Evolutionary conservation across 2,797 vertebrate genomes (phyloP).

Genomic region (Gymnothorax reevesii): DNA sequence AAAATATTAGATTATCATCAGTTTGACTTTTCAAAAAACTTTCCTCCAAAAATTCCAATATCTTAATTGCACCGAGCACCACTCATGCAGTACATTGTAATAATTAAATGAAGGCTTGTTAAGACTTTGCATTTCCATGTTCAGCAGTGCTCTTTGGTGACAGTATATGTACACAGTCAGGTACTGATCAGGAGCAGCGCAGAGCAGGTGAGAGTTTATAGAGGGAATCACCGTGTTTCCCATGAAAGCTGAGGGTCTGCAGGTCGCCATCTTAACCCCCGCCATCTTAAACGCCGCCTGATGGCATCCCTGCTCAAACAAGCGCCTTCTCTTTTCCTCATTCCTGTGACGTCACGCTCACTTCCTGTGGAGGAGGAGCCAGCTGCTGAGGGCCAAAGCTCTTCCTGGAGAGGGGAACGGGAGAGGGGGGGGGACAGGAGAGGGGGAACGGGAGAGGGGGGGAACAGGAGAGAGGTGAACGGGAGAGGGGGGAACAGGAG

Average conservation of each 20-base stretch:
- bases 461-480: too few species aligned
- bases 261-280: neutral
- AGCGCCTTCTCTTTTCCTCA: slow-evolving; percentile 34
- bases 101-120: neutral
- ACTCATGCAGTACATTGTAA: neutral
- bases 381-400: neutral
- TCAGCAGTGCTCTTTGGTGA: neutral
- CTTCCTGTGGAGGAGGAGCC: slow-evolving; percentile 35
- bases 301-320: slow-evolving; percentile 45
- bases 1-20: neutral
- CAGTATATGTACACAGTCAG: neutral
- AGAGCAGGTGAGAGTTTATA: neutral
- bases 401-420: neutral
- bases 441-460: too few species aligned
- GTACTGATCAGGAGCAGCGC: neutral
- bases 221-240: neutral
- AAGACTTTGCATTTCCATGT: neutral
- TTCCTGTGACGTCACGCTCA: slow-evolving; percentile 39
- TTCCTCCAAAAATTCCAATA: neutral
- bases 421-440: too few species aligned
- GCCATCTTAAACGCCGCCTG: slow-evolving; percentile 50
- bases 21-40: neutral
- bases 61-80: neutral
- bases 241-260: neutral
- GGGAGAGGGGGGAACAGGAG: too few species aligned